Evolutionary conservation across 2,888 invertebrate genomes (phyloP).

Genomic region (Nesidiocoris tenuis): DNA sequence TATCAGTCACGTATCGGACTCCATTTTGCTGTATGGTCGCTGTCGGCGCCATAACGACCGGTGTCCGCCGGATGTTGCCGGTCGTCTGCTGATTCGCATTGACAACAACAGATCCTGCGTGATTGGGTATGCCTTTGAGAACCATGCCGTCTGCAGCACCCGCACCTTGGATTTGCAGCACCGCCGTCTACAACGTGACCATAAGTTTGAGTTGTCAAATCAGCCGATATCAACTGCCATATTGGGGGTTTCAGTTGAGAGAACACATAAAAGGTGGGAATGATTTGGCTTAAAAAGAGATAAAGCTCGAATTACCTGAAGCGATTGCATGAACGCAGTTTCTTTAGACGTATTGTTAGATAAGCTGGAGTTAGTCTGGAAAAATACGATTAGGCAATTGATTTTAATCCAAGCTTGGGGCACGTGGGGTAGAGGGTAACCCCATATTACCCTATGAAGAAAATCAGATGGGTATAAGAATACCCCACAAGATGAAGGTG

Average conservation of each 20-base stretch:
- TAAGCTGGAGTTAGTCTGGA: slow-evolving; percentile 49
- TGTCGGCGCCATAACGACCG: slow-evolving; percentile 49
- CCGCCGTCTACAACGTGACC: slow-evolving; percentile 51
- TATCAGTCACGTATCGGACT: slow-evolving; percentile 51
- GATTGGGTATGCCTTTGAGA: slow-evolving; percentile 48
- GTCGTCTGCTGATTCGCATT: slow-evolving; percentile 44
- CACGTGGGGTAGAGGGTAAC: too few relatives aligned
- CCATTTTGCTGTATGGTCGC: slow-evolving; percentile 49
- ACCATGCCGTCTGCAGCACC: slow-evolving; percentile 50
- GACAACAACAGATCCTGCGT: slow-evolving; percentile 46
- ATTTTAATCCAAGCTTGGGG: too few relatives aligned
- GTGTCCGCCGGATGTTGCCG: slow-evolving; percentile 41
- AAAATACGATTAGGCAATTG: slow-evolving; percentile 37
- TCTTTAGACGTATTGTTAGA: slow-evolving; percentile 48
- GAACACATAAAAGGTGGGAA: neutral
- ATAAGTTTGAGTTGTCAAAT: too few relatives aligned
- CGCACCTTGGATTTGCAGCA: slow-evolving; percentile 49
- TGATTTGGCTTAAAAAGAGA: too few relatives aligned
- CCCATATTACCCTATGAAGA: too few relatives aligned
- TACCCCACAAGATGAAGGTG: too few relatives aligned
- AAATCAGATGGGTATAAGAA: too few relatives aligned
- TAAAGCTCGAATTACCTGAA: slow-evolving; percentile 46
- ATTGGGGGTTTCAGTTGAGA: neutral
- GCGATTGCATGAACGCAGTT: slow-evolving; percentile 49
- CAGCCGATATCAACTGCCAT: too few relatives aligned